These are phyloP conservation scores for Ophioninae sp. DNA, from an alignment of 2,888 invertebrate genomes.

Conservation along the genomic window DNA sequence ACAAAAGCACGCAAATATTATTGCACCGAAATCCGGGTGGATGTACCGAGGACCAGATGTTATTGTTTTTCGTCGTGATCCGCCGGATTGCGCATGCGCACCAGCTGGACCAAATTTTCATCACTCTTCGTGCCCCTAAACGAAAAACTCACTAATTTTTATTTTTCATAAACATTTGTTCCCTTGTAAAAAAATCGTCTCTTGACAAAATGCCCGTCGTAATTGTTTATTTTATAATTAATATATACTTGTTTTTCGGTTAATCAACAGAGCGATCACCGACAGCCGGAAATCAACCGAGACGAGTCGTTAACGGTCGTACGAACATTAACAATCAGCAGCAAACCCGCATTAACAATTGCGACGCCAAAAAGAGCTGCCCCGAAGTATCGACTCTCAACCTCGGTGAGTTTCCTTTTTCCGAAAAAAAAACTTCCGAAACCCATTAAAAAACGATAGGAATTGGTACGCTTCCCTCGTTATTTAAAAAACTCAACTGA, in stretches of 20 bases:
- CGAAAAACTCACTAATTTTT: too few species aligned
- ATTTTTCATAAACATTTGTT: too few species aligned
- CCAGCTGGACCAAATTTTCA: too few species aligned
- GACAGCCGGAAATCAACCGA: conserved; percentile 73
- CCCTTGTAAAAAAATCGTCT: too few species aligned
- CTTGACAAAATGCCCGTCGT: too few species aligned
- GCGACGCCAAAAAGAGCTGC: conserved; percentile 75
- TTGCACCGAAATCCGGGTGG: background rate
- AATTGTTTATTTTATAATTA: conserved; percentile 14
- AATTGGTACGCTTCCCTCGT: too few species aligned
- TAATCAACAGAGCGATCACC: conserved; percentile 75
- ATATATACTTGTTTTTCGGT: too few species aligned
- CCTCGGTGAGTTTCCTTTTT: conserved; percentile 72
- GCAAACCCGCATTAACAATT: conserved; percentile 74
- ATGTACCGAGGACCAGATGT: background rate
- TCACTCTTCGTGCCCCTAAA: too few species aligned
- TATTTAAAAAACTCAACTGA: background rate
- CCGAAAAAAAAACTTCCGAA: background rate
- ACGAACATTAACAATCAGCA: conserved; percentile 60
- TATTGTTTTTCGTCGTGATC: conserved; percentile 42
- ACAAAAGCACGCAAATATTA: conserved; percentile 6
- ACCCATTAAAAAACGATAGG: background rate
- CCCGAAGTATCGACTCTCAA: conserved; percentile 74
- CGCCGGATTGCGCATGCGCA: too few species aligned
- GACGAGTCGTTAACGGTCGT: conserved; percentile 75